Conservation (phyloP, 2,113 vertebrate genomes). For the Sphaerodactylus townsendi region DNA sequence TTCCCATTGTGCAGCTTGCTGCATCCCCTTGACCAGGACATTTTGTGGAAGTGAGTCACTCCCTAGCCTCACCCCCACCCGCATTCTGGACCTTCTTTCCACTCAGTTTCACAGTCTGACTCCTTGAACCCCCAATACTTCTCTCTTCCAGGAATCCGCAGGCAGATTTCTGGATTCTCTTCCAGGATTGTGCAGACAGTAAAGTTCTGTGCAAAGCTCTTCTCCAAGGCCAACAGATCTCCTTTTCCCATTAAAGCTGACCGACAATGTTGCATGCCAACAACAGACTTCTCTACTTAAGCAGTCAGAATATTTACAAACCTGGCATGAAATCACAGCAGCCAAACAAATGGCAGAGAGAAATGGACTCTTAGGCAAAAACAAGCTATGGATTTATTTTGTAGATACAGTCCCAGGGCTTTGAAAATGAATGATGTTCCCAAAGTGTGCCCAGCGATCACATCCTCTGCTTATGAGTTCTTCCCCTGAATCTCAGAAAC, state of each 20-base stretch:
- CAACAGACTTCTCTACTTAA: too few relatives aligned
- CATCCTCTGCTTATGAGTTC: not conserved
- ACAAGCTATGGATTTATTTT: not conserved
- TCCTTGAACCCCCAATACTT: not conserved
- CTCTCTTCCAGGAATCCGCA: too few relatives aligned
- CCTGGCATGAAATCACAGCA: not conserved
- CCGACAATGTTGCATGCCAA: not conserved
- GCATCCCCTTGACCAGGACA: not conserved
- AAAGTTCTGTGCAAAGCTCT: not conserved
- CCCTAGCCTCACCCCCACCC: not conserved
- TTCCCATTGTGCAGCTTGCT: not conserved
- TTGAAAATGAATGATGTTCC: not conserved
- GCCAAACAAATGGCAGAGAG: too few relatives aligned
- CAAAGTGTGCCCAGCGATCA: not conserved
- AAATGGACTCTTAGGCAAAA: not conserved
- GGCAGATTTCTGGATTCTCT: too few relatives aligned
- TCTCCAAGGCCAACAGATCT: not conserved
- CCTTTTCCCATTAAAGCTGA: not conserved
- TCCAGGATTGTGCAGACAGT: not conserved
- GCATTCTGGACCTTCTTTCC: not conserved
- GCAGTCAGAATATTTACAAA: not conserved
- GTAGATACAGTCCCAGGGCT: not conserved
- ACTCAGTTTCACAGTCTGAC: not conserved
- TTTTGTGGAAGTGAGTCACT: too few relatives aligned
- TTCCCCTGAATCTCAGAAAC: not conserved